phyloP scores from a whole-genome alignment of 2,888 invertebrate species.

The Geotrupes spiniger region DNA sequence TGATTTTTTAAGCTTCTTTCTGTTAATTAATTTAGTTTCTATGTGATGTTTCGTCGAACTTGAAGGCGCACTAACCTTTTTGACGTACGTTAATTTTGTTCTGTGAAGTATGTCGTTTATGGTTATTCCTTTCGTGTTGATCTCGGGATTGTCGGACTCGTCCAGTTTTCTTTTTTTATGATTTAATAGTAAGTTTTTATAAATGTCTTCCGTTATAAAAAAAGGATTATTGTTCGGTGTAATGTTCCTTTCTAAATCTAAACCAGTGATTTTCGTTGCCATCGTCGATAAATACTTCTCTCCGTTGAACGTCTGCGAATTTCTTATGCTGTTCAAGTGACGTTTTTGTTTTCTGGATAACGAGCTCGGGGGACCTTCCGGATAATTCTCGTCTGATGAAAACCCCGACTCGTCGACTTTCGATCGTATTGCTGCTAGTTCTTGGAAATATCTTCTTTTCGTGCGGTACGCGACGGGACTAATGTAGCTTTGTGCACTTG shows the following conservation, averaged over 20 bases:
- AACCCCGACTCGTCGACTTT: constrained; percentile 65
- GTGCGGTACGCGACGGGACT: constrained; percentile 49
- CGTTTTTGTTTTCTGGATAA: constrained; percentile 60
- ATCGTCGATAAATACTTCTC: constrained; percentile 51
- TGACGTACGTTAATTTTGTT: constrained; percentile 46
- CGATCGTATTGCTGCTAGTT: constrained; percentile 66
- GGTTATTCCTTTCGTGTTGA: constrained; percentile 73
- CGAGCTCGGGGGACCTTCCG: constrained; percentile 63
- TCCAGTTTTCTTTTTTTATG: constrained; percentile 71
- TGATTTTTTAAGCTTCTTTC: constrained; percentile 35
- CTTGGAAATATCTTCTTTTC: constrained; percentile 58
- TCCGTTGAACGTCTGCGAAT: constrained; percentile 40
- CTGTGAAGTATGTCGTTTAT: constrained; percentile 66
- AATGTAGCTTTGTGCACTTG: constrained; percentile 41
- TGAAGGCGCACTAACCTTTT: constrained; percentile 36
- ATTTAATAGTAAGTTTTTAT: constrained; percentile 65
- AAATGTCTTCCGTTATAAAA: constrained; percentile 62
- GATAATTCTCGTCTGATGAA: constrained; percentile 73
- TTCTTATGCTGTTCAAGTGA: constrained; percentile 51
- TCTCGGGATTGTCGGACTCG: constrained; percentile 71
- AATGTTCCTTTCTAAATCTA: constrained; percentile 49
- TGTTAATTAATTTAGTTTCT: constrained; percentile 34
- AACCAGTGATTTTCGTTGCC: constrained; percentile 41
- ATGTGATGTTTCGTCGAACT: constrained; percentile 32
- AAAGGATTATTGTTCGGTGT: constrained; percentile 48